These are phyloP conservation scores for Actinernus sp. DNA, from an alignment of 92 coral and sea anemone species.

Conservation along the genomic window DNA sequence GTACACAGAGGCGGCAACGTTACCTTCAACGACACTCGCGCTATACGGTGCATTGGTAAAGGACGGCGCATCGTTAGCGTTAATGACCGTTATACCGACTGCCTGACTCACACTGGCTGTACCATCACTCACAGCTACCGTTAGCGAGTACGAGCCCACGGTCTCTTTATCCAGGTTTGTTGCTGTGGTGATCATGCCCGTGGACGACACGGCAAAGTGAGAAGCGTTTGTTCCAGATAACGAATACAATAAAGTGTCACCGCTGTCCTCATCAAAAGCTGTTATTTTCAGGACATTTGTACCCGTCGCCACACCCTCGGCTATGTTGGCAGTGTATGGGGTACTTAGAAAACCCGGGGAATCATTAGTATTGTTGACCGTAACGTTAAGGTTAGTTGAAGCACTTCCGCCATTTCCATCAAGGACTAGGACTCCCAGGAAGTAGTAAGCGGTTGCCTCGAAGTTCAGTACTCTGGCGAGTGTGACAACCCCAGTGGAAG, in stretches of 20 bases:
- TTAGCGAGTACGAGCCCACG: slow-evolving; percentile 27
- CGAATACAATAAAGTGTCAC: slow-evolving; percentile 43
- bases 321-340: slow-evolving; percentile 43
- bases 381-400: slow-evolving; percentile 49
- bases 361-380: slow-evolving; percentile 51
- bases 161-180: slow-evolving; percentile 38
- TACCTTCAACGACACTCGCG: slow-evolving; percentile 25
- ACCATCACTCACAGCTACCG: slow-evolving; percentile 36
- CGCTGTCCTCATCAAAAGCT: slow-evolving; percentile 67
- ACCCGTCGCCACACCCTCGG: slow-evolving; percentile 56
- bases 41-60: slow-evolving; percentile 34
- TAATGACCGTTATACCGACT: slow-evolving; percentile 25
- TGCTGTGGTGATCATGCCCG: slow-evolving; percentile 59
- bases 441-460: slow-evolving; percentile 47
- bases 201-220: slow-evolving; percentile 50
- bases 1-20: slow-evolving; percentile 28
- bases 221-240: slow-evolving; percentile 43
- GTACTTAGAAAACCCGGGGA: slow-evolving; percentile 47
- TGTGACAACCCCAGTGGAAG: slow-evolving; percentile 75
- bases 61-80: slow-evolving; percentile 29
- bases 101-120: slow-evolving; percentile 22
- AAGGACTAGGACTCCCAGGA: slow-evolving; percentile 46
- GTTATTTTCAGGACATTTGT: slow-evolving; percentile 45
- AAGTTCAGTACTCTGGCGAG: slow-evolving; percentile 52
- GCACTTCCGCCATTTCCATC: slow-evolving; percentile 54